Conservation (phyloP, 2,888 invertebrate genomes). For the Eupsilia transversa region DNA sequence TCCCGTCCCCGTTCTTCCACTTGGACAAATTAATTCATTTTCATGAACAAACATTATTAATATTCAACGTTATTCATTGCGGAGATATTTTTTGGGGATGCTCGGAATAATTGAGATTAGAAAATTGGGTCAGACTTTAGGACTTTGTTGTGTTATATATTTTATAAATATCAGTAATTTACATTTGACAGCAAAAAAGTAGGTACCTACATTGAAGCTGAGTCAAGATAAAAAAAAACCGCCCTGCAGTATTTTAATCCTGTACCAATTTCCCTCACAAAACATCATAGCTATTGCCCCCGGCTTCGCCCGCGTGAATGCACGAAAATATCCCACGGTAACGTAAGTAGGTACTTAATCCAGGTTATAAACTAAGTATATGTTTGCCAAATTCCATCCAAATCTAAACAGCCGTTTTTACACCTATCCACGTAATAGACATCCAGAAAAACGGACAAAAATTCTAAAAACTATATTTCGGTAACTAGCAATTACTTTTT, state of each 20-base stretch:
- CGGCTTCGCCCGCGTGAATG: background rate
- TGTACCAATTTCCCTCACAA: background rate
- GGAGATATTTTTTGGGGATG: constrained; percentile 55
- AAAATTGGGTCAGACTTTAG: constrained; percentile 47
- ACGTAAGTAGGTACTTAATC: too few relatives aligned
- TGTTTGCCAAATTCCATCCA: background rate
- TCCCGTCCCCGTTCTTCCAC: constrained; percentile 80
- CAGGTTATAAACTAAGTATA: background rate
- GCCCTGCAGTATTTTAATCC: too few relatives aligned
- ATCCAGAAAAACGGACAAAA: background rate
- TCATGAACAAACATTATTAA: constrained; percentile 82
- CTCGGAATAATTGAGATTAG: constrained; percentile 27
- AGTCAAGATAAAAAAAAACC: background rate
- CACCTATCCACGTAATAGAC: background rate
- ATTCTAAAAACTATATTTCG: background rate
- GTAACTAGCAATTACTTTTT: background rate
- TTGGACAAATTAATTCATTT: constrained; percentile 86
- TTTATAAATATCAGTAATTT: background rate
- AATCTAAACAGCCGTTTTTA: background rate
- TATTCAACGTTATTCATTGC: constrained; percentile 72
- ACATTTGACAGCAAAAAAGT: too few relatives aligned
- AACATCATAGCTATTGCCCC: background rate
- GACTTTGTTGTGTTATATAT: background rate
- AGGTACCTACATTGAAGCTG: too few relatives aligned
- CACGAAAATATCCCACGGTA: background rate